Percentiles rank a stretch among this genome's conserved stretches.
Conservation (phyloP, 2,888 invertebrate species). For the Tethea ocularis region DNA sequence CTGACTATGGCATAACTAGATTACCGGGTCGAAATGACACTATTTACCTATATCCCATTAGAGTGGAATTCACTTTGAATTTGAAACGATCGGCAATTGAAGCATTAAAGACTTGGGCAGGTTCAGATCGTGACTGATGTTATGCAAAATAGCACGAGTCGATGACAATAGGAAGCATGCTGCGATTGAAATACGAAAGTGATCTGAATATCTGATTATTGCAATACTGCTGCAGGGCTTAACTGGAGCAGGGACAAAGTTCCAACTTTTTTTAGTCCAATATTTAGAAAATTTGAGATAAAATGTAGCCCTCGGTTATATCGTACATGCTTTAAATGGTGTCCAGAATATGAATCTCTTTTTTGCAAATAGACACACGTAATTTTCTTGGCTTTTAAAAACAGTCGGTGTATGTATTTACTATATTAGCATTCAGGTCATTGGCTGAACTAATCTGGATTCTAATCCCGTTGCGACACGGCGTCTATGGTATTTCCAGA, state of each 20-base stretch:
- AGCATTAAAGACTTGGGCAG: constrained; percentile 59
- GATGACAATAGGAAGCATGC: constrained; percentile 62
- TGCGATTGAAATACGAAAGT: constrained; percentile 49
- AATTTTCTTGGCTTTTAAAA: constrained; percentile 42
- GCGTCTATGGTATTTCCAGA: constrained; percentile 64
- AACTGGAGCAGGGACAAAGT: constrained; percentile 28
- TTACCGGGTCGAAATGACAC: constrained; percentile 59
- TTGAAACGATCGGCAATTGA: constrained; percentile 64
- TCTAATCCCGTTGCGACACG: constrained; percentile 66
- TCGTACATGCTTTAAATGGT: background rate
- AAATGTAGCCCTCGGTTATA: background rate
- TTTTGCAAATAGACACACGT: constrained; percentile 38
- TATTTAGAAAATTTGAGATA: no score
- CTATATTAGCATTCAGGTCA: constrained; percentile 64
- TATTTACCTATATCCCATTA: constrained; percentile 65
- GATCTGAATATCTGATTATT: constrained; percentile 42
- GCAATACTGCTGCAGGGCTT: constrained; percentile 28
- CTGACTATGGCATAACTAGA: constrained; percentile 66
- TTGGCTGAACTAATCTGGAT: constrained; percentile 66
- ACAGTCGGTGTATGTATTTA: constrained; percentile 19
- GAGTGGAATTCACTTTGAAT: constrained; percentile 52
- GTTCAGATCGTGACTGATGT: constrained; percentile 65
- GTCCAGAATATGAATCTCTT: constrained; percentile 8
- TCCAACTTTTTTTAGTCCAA: constrained; percentile 12
- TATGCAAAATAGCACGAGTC: constrained; percentile 69